Conservation (phyloP, 2,888 invertebrate species). For the Andrena chrysosceles region DNA sequence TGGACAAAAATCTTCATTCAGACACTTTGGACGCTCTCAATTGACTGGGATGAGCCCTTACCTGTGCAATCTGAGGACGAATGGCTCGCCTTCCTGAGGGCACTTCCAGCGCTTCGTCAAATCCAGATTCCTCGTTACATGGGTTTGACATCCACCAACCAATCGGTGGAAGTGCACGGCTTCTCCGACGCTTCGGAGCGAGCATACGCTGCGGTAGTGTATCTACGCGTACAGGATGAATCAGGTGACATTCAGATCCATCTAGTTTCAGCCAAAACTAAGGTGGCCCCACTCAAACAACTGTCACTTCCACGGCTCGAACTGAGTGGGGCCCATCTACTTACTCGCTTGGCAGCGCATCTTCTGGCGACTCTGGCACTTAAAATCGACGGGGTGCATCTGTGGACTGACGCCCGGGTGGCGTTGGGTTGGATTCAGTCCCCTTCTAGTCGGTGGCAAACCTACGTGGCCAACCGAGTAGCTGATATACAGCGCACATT, state of each 20-base stretch:
- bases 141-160: neutral
- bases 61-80: neutral
- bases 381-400: neutral
- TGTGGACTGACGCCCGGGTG: neutral
- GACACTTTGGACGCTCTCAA: slow-evolving; percentile 43
- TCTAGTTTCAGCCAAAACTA: slow-evolving; percentile 39
- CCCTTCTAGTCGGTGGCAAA: neutral
- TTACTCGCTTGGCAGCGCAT: accelerated
- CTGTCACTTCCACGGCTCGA: neutral
- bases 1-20: too few relatives aligned
- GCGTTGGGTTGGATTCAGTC: neutral
- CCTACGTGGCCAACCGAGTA: neutral
- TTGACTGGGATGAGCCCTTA: slow-evolving; percentile 53
- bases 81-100: slow-evolving; percentile 34
- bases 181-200: slow-evolving; percentile 62
- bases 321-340: neutral
- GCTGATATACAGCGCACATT: neutral
- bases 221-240: neutral
- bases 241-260: neutral
- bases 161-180: slow-evolving; percentile 47
- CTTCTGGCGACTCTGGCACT: too few relatives aligned
- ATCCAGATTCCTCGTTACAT: slow-evolving; percentile 52
- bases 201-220: slow-evolving; percentile 54
- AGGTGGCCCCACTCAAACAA: slow-evolving; percentile 52
- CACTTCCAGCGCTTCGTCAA: slow-evolving; percentile 16